Percentiles rank a stretch among this genome's conserved stretches.
Conservation (phyloP, 1,140 invertebrate genomes). For the Ooceraea biroi region DNA sequence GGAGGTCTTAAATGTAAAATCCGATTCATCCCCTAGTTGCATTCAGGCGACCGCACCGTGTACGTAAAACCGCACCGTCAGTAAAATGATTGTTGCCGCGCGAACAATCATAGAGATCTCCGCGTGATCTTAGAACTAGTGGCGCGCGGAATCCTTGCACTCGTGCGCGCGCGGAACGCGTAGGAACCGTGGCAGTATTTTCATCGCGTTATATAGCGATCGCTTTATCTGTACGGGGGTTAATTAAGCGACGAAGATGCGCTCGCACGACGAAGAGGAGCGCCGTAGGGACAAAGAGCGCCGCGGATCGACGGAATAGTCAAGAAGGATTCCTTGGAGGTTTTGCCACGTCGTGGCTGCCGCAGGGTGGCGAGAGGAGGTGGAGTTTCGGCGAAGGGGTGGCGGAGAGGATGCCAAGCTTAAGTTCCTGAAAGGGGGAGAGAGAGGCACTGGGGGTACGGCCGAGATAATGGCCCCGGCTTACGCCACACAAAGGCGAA, state of each 20-base stretch:
- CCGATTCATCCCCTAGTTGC: neutral
- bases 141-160: no score
- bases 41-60: neutral
- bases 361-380: neutral
- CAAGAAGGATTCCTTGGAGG: conserved; percentile 74
- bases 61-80: neutral
- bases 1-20: neutral
- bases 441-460: conserved; percentile 9
- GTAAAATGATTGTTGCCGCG: neutral
- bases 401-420: conserved; percentile 7
- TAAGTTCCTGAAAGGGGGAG: conserved; percentile 40
- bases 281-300: conserved; percentile 52
- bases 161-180: neutral
- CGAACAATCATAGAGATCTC: neutral
- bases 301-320: conserved; percentile 72
- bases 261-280: conserved; percentile 10
- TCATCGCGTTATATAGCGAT: neutral
- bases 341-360: conserved; percentile 47
- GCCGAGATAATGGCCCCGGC: conserved; percentile 76
- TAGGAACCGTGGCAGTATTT: neutral
- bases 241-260: conserved; percentile 46
- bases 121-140: neutral
- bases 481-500: conserved; percentile 73
- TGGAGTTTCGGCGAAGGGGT: conserved; percentile 52
- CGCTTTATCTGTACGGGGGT: neutral